Evolutionary conservation across 2,888 invertebrate species (phyloP).

Genomic region (Tipula lateralis): DNA sequence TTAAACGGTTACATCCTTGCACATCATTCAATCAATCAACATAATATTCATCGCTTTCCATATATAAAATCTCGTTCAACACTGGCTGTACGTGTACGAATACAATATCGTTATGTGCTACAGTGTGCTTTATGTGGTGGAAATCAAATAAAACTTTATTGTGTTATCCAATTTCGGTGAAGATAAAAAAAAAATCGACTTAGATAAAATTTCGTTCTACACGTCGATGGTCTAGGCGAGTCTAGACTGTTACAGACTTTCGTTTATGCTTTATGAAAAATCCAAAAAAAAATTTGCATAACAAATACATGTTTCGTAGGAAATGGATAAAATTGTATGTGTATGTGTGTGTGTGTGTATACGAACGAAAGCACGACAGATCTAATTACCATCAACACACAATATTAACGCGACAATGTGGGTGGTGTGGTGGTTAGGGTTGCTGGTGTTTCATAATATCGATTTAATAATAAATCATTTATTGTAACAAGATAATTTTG

Average conservation of each 20-base stretch:
- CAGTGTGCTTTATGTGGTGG: neutral
- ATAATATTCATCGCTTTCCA: neutral
- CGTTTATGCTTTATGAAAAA: neutral
- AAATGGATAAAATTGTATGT: neutral
- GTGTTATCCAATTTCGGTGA: neutral
- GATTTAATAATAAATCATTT: neutral
- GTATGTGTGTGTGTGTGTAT: neutral
- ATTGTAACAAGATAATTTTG: neutral
- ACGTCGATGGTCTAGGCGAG: neutral
- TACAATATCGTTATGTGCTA: neutral
- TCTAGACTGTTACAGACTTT: neutral
- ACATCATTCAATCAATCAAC: neutral
- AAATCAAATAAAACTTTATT: neutral
- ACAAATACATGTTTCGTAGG: neutral
- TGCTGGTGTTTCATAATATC: neutral
- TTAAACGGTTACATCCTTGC: no score
- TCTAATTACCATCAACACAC: neutral
- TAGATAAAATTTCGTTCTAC: neutral
- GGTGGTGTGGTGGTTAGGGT: neutral
- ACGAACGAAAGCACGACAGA: neutral
- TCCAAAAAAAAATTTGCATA: neutral
- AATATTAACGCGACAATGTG: neutral
- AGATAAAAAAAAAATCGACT: neutral
- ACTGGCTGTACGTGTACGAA: neutral
- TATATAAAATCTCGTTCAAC: neutral